phyloP scores from a whole-genome alignment of 2,113 vertebrate genomes.

The Emydocephalus ijimae region DNA sequence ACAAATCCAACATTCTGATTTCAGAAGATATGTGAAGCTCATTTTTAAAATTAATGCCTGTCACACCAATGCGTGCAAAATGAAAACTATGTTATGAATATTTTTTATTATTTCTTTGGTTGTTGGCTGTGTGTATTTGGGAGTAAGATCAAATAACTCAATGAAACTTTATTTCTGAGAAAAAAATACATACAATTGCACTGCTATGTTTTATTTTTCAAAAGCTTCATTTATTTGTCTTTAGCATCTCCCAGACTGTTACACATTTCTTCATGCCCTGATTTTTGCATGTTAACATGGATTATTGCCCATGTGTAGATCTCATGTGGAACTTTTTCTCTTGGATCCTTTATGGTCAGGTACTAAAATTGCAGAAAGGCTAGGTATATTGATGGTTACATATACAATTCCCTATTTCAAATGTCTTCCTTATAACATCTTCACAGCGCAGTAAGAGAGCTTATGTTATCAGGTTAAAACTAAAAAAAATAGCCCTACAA shows the following conservation, averaged over 20 bases:
- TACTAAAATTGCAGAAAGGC: neutral
- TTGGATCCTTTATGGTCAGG: neutral
- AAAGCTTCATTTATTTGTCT: neutral
- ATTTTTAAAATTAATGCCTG: neutral
- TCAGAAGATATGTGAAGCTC: neutral
- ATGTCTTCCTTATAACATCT: neutral
- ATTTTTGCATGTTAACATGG: neutral
- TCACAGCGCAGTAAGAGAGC: neutral
- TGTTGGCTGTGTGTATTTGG: neutral
- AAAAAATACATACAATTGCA: neutral
- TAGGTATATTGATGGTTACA: neutral
- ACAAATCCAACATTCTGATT: neutral
- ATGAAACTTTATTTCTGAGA: neutral
- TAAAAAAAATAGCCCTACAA: neutral
- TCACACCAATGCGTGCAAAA: neutral
- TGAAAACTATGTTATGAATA: neutral
- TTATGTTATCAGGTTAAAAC: neutral
- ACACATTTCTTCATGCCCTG: neutral
- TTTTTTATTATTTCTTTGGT: neutral
- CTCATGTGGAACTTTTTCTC: neutral
- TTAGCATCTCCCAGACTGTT: neutral
- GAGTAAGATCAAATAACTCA: neutral
- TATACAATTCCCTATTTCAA: neutral
- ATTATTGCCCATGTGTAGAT: neutral
- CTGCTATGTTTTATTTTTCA: neutral